These are phyloP conservation scores for Tor tambroides DNA, from an alignment of 2,113 vertebrate species.

Conservation along the genomic window DNA sequence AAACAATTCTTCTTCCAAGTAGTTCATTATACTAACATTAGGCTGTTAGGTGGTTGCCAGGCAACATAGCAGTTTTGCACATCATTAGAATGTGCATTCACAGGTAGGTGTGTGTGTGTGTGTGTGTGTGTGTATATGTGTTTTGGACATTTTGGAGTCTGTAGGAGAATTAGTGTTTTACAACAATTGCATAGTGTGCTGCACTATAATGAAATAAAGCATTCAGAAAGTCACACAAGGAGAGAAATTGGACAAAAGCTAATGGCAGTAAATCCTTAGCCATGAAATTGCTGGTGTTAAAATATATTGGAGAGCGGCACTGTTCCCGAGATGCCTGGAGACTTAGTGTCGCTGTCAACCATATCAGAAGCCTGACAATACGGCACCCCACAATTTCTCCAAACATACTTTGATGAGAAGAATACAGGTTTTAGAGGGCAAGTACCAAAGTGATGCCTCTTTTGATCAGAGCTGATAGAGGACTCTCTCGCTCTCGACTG, in stretches of 20 bases:
- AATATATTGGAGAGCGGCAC: neutral
- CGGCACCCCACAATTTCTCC: conserved; percentile 32
- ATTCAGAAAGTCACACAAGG: neutral
- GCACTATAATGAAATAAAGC: neutral
- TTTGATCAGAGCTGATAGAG: conserved; percentile 60
- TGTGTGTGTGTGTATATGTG: neutral
- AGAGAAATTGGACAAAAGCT: neutral
- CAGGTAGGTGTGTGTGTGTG: neutral
- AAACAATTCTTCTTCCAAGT: neutral
- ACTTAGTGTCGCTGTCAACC: conserved; percentile 24
- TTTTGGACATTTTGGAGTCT: neutral
- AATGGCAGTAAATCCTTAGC: conserved; percentile 21
- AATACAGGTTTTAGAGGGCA: conserved; percentile 51
- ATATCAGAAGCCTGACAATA: conserved; percentile 40
- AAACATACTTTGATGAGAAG: conserved; percentile 43
- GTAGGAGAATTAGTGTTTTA: neutral
- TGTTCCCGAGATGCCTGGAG: neutral
- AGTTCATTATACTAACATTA: conserved; percentile 7
- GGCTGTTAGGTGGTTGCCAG: neutral
- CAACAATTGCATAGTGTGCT: neutral
- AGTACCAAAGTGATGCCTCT: conserved; percentile 41
- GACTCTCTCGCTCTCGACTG: conserved; percentile 49
- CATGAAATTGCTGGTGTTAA: conserved; percentile 32
- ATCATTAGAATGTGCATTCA: neutral
- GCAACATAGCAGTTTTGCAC: neutral